Conservation (phyloP, 2,113 vertebrate species). For the Anthoscopus minutus region DNA sequence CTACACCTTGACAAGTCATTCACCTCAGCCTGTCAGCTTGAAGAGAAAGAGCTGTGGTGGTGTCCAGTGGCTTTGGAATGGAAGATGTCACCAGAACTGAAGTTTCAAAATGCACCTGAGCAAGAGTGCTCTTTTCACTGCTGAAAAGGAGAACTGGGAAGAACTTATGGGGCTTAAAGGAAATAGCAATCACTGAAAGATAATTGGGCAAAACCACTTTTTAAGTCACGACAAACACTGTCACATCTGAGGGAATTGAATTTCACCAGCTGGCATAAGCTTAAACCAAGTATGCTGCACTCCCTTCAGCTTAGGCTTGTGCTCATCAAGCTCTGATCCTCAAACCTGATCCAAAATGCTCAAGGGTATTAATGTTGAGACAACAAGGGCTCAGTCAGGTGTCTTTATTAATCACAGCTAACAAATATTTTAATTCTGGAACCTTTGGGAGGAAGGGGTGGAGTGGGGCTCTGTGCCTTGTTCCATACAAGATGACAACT, state of each 20-base stretch:
- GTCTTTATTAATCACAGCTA: slow-evolving; percentile 10
- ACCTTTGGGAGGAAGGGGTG: background rate
- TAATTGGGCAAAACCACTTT: background rate
- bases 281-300: background rate
- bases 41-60: background rate
- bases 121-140: background rate
- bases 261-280: background rate
- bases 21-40: background rate
- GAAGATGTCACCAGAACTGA: background rate
- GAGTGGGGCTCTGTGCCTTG: background rate
- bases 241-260: background rate
- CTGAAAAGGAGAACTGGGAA: background rate
- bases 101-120: background rate
- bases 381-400: background rate
- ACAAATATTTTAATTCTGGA: slow-evolving; percentile 25
- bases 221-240: background rate
- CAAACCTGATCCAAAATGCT: background rate
- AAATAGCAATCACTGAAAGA: background rate
- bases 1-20: background rate
- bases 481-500: slow-evolving; percentile 34
- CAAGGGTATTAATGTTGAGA: too few relatives aligned
- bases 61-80: background rate
- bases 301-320: background rate
- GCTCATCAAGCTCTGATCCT: background rate
- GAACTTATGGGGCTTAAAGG: background rate